Conservation (phyloP, 1,140 invertebrate species). For the Orussus abietinus region DNA sequence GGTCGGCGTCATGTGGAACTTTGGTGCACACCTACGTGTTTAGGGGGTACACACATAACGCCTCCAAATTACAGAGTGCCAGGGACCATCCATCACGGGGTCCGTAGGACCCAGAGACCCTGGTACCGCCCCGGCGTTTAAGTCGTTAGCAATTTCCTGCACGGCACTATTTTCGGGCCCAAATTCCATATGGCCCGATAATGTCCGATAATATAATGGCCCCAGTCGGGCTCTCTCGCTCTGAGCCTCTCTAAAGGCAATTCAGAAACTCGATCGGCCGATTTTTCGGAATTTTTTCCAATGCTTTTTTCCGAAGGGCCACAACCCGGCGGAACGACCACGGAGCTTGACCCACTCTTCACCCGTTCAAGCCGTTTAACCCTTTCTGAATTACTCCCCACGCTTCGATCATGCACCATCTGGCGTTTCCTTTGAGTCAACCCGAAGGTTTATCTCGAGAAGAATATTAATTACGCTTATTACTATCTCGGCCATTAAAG, state of each 20-base stretch:
- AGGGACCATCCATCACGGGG: slow-evolving; percentile 46
- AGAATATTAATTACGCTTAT: too few relatives aligned
- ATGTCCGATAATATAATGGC: slow-evolving; percentile 39
- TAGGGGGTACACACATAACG: slow-evolving; percentile 50
- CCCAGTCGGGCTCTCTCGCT: not conserved
- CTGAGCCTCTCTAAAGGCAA: slow-evolving; percentile 4
- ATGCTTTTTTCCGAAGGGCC: too few relatives aligned
- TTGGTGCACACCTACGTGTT: slow-evolving; percentile 27
- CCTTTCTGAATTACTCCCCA: too few relatives aligned
- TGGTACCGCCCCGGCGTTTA: slow-evolving; percentile 49
- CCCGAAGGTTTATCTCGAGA: too few relatives aligned
- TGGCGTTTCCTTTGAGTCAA: too few relatives aligned
- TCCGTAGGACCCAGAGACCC: slow-evolving; percentile 32
- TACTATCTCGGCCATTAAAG: too few relatives aligned
- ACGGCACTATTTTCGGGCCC: slow-evolving; percentile 45
- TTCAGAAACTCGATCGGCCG: slow-evolving; percentile 26
- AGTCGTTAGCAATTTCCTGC: slow-evolving; percentile 56
- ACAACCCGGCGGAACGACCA: too few relatives aligned
- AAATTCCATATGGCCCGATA: slow-evolving; percentile 53
- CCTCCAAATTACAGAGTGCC: slow-evolving; percentile 51
- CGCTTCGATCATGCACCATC: too few relatives aligned
- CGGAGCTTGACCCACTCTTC: too few relatives aligned
- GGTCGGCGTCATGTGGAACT: slow-evolving; percentile 18
- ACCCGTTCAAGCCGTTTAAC: too few relatives aligned
- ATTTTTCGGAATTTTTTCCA: slow-evolving; percentile 26